Evolutionary conservation across 2,888 invertebrate species (phyloP), one percentile per base, ranked within the genome.

Genomic region (Plebejus anna): DNA sequence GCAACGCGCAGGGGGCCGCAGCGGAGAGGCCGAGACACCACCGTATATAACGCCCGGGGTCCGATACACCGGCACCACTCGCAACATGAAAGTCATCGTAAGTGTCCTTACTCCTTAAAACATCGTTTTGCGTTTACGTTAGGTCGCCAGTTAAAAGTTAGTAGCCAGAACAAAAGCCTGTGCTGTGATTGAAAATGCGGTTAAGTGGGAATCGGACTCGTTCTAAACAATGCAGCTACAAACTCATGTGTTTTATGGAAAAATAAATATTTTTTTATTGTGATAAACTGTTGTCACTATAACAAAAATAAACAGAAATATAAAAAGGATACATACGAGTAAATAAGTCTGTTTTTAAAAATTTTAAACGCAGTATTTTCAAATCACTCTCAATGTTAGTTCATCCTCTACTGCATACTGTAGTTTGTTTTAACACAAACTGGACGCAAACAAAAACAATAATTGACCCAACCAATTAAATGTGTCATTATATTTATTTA

Each of bases 41-140:
- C 32, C 73, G 51, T 47, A 32, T 47, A 47, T 75, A 51, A 47
- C 55, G 73, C 32, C 16, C 51, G 28, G 22, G 51, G 28, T 61
- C 47, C 55, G 16, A 4, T 1, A 28, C 11, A 79, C 72, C 2
- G 61, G 0, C 28, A 61, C 22, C 61, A 61, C 28, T 61, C 61
- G 9, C 82, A 80, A 78, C 78, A 82, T 84, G 84, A 83, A 82
- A 80, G 11, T 80, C 55, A 82, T 83, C 79, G 84, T 84, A 79
- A 85, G 85, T 85, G 79, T 61, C 13, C 59, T 70, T 51, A 55
- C 42, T 42, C 38, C 61, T 61, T 61, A 22, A 28, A 28, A 9
- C 28, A 0, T 22, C 6, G n/a, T 59, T 22, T 22, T 22, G 22
- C 22, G 22, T 22, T 22, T 22, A 22, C n/a, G 6, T 22, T 22